Base-by-base conservation (phyloP, 2,888 invertebrate species). In the Selenia dentaria region DNA sequence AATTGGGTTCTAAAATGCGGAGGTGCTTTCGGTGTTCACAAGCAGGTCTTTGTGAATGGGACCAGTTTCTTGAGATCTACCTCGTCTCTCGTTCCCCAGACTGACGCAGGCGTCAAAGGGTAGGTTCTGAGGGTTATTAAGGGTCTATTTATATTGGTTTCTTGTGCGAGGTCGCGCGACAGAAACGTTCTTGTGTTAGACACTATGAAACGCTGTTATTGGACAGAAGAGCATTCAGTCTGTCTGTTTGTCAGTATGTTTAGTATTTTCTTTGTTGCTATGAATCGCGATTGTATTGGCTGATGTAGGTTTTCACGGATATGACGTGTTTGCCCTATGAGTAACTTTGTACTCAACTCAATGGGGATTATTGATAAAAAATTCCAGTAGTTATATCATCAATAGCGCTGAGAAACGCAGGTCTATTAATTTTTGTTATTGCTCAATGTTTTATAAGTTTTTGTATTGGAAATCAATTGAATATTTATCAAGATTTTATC, bases 151-250 rank as follows among this genome's bases (percentile, higher is more conserved):
- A 59, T 25, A 50, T 24, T 79, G 80, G 87, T 73, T 74, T 57
- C 59, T 48, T 62, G 66, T 56, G 62, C 83, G 86, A 85, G 86
- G 85, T 78, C 84, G 78, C 61, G 74, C 72, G 81, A 88, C 86
- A 87, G 82, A 83, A 79, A 73, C 67, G 78, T 70, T 83, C 82
- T 84, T 83, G 80, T 85, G 72, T 74, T n/a, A 74, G 76, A 76
- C 75, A 81, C 87, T 88, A 74, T 83, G 84, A 75, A 79, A 83
- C 83, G 78, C 84, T 88, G 86, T 86, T 86, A 80, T 81, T 74
- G 79, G 83, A 87, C 84, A 87, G 84, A 74, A 73, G 59, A 70
- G 69, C 81, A 80, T 85, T 86, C 75, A 83, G 75, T 67, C 60
- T 66, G 70, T 66, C 70, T 68, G 79, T 77, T 70, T 74, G 82